Evolutionary conservation across 1,140 invertebrate genomes (phyloP), one percentile per base, ranked within the genome.

Genomic region (Diprion similis): DNA sequence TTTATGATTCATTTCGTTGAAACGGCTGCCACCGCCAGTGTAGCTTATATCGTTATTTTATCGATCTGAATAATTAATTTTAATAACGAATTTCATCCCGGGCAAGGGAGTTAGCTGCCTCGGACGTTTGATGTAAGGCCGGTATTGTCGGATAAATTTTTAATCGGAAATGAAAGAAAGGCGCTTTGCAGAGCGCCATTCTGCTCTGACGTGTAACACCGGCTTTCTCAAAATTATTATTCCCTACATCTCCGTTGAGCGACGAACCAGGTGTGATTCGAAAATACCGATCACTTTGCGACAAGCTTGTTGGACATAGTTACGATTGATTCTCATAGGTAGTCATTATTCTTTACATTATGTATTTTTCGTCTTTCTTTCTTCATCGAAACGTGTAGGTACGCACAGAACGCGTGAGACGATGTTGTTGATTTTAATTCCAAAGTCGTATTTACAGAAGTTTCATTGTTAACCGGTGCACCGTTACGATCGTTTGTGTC

Each of bases 11-110:
- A 86, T 86, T 86, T 85, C 78, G 83, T 73, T 78, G 80, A 83
- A 87, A 87, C 80, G 82, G 81, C 83, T 82, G 83, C 76, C 78
- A 76, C 80, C 81, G 79, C 78, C 78, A 78, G 80, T 80, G 76
- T 78, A 75, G 79, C 82, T 80, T 85, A 86, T 84, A 86, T 87
- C 84, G 82, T 82, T 80, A 82, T 85, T 86, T 86, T 82, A 82
- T 81, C 81, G 82, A 86, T 84, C 80, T 85, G 85, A 87, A 86
- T 87, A 86, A 85, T 87, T 87, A 85, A 87, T 87, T 87, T 86
- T 84, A 85, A 85, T 85, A 87, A 85, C 82, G 83, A 84, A 85
- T 86, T 86, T 84, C 66, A 68, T 81, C 78, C 77, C 68, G 71
- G 76, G 69, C 51, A 69, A 73, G 46, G 68, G 46, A 45, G 13